A percentile compares a stretch with the other conserved stretches of the same genome.
Conservation (phyloP, 2,113 vertebrate genomes). For the Poecile atricapillus region DNA sequence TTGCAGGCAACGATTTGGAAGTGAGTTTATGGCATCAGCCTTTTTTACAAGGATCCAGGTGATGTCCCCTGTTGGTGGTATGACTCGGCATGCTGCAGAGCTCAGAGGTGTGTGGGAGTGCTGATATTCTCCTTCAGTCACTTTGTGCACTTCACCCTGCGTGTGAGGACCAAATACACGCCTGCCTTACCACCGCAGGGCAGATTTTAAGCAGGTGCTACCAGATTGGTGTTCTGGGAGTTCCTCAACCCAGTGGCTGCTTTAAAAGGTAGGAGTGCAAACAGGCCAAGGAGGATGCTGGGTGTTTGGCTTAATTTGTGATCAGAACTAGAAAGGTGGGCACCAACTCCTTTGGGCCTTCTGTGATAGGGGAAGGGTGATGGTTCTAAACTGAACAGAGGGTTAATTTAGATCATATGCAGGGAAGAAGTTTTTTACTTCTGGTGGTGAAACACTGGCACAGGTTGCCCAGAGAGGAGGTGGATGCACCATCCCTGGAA, state of each 20-base stretch:
- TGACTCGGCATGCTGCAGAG: background rate
- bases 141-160: background rate
- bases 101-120: background rate
- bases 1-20: background rate
- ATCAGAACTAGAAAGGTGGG: background rate
- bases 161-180: fast-evolving
- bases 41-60: background rate
- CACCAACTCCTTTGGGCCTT: background rate
- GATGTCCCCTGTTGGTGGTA: background rate
- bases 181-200: background rate
- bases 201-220: background rate
- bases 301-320: background rate
- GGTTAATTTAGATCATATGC: background rate
- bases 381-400: background rate
- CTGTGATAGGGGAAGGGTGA: background rate
- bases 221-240: background rate
- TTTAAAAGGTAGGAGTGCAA: background rate
- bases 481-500: background rate
- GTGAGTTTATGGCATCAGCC: background rate
- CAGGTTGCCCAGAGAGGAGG: background rate
- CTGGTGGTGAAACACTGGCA: background rate
- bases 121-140: background rate
- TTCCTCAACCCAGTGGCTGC: background rate
- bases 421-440: background rate
- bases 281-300: background rate